Evolutionary conservation across 2,888 invertebrate genomes (phyloP).

Genomic region (Spisula subtruncata): DNA sequence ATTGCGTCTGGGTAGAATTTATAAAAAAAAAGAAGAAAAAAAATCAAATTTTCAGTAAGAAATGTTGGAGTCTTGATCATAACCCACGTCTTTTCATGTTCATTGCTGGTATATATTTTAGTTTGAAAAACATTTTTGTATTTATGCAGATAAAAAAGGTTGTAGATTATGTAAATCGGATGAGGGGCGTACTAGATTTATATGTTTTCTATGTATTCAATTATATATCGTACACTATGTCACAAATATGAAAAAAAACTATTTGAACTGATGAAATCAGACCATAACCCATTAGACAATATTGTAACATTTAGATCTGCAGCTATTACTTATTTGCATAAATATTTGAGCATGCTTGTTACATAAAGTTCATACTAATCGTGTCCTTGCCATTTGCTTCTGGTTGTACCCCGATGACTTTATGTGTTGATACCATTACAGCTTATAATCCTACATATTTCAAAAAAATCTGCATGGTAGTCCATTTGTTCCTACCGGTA

Average conservation of each 20-base stretch:
- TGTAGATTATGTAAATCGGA: neutral
- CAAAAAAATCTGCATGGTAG: no score
- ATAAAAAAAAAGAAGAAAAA: no score
- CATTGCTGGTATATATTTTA: slow-evolving; percentile 30
- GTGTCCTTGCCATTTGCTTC: neutral
- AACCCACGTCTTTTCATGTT: slow-evolving; percentile 38
- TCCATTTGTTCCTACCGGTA: no score
- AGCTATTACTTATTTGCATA: slow-evolving; percentile 62
- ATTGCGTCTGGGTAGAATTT: no score
- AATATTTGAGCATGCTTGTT: slow-evolving; percentile 51
- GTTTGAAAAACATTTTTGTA: slow-evolving; percentile 34
- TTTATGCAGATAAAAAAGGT: slow-evolving; percentile 61
- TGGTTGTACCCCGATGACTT: neutral
- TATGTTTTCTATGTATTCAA: neutral
- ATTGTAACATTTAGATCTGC: slow-evolving; percentile 25
- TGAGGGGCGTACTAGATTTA: neutral
- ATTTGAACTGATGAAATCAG: slow-evolving; percentile 28
- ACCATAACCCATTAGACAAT: slow-evolving; percentile 52
- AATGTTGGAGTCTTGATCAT: no score
- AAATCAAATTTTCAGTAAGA: no score
- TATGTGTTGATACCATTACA: neutral
- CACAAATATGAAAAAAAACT: neutral
- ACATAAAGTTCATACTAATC: neutral
- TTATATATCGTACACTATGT: neutral
- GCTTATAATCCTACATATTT: neutral